These are phyloP conservation scores for Numenius arquata DNA, from an alignment of 2,113 vertebrate species.

Conservation along the genomic window DNA sequence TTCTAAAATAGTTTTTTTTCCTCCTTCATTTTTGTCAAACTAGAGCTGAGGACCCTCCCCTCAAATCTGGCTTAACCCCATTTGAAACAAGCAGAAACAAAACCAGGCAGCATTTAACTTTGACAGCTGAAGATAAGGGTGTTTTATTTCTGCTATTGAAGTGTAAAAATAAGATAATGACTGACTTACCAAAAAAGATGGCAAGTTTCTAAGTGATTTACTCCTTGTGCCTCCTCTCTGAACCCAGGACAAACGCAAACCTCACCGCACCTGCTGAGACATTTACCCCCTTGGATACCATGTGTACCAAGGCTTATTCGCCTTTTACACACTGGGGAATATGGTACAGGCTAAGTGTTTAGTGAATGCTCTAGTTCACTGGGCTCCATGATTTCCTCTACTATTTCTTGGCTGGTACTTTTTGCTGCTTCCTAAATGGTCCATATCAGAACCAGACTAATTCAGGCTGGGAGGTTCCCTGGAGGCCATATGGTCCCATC, in stretches of 20 bases:
- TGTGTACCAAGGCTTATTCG: accelerated
- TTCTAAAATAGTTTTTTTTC: background rate
- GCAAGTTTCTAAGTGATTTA: background rate
- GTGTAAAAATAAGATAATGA: background rate
- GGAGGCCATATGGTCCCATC: background rate
- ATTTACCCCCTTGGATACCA: background rate
- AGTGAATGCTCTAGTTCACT: background rate
- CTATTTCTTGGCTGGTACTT: background rate
- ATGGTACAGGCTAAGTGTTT: background rate
- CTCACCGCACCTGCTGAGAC: background rate
- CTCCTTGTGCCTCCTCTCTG: background rate
- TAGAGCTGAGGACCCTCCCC: background rate
- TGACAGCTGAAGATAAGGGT: background rate
- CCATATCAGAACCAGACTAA: background rate
- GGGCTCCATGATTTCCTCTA: background rate
- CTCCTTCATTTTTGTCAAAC: background rate
- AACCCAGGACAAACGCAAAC: background rate
- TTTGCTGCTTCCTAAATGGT: background rate
- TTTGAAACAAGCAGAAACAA: background rate
- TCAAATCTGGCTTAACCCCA: background rate
- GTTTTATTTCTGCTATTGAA: background rate
- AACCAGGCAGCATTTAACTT: background rate
- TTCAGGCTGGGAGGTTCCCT: background rate
- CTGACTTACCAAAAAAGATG: background rate
- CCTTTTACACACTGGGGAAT: background rate